Conservation (phyloP, 2,797 vertebrate species). For the Pelochelys cantorii region DNA sequence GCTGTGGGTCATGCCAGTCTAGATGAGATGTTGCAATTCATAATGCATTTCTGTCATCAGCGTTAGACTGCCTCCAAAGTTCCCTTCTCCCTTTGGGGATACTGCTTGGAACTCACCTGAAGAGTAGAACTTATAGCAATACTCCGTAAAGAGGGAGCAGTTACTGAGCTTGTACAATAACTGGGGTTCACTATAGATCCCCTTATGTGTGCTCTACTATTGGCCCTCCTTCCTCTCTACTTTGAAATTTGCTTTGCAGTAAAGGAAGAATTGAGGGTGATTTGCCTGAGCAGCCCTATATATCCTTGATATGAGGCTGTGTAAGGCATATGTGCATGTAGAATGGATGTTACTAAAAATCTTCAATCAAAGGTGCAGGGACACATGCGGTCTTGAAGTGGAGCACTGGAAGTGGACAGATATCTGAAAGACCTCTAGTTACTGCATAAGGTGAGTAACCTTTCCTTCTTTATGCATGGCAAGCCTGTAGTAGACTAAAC, state of each 20-base stretch:
- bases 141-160: background rate
- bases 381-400: background rate
- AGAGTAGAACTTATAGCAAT: background rate
- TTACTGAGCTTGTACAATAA: background rate
- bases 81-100: background rate
- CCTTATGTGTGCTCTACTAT: background rate
- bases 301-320: background rate
- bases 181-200: background rate
- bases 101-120: background rate
- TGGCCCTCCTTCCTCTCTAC: background rate
- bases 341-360: background rate
- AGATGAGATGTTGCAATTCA: background rate
- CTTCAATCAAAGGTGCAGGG: background rate
- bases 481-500: background rate
- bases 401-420: background rate
- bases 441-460: background rate
- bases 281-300: background rate
- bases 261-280: background rate
- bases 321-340: background rate
- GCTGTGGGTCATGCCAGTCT: background rate
- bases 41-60: background rate
- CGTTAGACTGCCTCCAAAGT: background rate
- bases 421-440: background rate
- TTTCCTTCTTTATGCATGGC: background rate
- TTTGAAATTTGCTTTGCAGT: background rate